These are phyloP conservation scores for Brevipalpus yothersi DNA, from an alignment of 1,140 invertebrate genomes.

Conservation along the genomic window DNA sequence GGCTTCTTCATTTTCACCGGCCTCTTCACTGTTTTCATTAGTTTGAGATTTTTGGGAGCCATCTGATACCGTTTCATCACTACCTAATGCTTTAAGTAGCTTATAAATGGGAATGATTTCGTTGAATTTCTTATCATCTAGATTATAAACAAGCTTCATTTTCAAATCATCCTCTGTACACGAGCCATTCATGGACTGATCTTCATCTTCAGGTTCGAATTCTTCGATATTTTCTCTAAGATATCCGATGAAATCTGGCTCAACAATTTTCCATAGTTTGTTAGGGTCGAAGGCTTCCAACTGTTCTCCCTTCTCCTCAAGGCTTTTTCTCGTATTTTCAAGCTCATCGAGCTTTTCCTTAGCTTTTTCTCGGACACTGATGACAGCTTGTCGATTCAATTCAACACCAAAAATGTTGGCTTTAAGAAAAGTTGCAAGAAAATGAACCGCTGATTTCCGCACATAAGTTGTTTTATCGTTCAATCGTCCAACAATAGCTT, in stretches of 20 bases:
- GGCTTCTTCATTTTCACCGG: slow-evolving; percentile 7
- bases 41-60: too few species aligned
- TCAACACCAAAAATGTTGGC: slow-evolving; percentile 45
- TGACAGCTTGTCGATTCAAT: slow-evolving; percentile 31
- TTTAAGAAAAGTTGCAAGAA: slow-evolving; percentile 43
- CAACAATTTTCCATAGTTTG: not conserved
- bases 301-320: slow-evolving; percentile 15
- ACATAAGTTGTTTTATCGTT: slow-evolving; percentile 49
- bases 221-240: not conserved
- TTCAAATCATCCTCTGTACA: too few species aligned
- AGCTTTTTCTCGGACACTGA: slow-evolving; percentile 28
- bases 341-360: slow-evolving; percentile 30
- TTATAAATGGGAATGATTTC: too few species aligned
- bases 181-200: too few species aligned
- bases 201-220: not conserved
- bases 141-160: too few species aligned
- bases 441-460: slow-evolving; percentile 45
- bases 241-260: slow-evolving; percentile 2
- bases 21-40: not conserved
- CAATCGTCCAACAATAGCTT: slow-evolving; percentile 35
- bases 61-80: too few species aligned
- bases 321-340: slow-evolving; percentile 18
- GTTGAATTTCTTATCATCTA: too few species aligned
- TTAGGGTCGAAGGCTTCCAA: not conserved
- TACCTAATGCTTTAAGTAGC: too few species aligned